Evolutionary conservation across 2,888 invertebrate species (phyloP), one percentile per base, ranked within the genome.

Genomic region (Lasioglossum calceatum): DNA sequence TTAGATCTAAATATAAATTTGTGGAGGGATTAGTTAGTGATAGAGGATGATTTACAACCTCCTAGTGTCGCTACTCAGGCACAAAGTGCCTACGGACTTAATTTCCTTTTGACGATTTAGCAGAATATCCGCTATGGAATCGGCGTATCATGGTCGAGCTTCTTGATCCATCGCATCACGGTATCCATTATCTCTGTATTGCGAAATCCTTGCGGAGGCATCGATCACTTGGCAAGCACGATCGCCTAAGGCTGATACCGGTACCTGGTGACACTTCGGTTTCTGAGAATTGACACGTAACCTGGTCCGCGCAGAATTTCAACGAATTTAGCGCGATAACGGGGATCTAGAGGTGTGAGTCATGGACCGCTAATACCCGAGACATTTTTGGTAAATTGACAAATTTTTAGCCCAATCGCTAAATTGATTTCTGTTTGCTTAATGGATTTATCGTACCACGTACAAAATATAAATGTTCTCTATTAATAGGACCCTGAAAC

Each of bases 161-260:
- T 23, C 36, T 44, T 54, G 86, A 87, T 91, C 85, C 90, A 87
- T 89, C 54, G 85, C 90, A 85, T 89, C 54, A 81, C 70, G 16
- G 73, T 82, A 81, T 81, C 87, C 87, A 84, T 91, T 92, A 88
- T 87, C 79, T 86, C 73, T 64, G 36, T 36, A 54, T 87, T 87
- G 87, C 83, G 81, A 91, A 87, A 88, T 74, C 71, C 77, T 42
- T 64, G 71, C 73, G 74, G 82, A 79, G 81, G 64, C 84, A 88
- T 91, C 90, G 89, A 91, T 91, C 91, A 87, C 87, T 81, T 75
- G 78, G 58, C 72, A 19, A 58, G 76, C 74, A 82, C 58, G 47
- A 72, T 39, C 50, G 70, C 50, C 36, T 44, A 44, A 67, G 81
- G 67, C 71, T 23, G 78, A 54, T 76, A 85, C 86, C 71, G 67